Base-by-base conservation (phyloP, 1,140 invertebrate species). In the Berghia stephanieae region DNA sequence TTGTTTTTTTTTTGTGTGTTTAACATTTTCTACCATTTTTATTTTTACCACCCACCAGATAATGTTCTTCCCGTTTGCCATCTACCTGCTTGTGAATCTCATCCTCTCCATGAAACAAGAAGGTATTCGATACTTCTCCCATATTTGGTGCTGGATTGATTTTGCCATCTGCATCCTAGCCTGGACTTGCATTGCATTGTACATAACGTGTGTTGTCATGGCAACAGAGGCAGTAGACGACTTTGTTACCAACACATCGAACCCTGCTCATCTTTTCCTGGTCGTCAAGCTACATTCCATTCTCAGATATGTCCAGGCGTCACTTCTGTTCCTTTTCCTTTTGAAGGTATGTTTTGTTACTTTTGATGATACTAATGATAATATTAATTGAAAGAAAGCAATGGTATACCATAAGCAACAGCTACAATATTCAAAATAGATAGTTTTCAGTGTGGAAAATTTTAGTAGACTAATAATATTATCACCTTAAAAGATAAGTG, bases 61-160 rank as follows among this genome's bases (percentile, higher is more conserved):
- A 10, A 79, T 87, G 21, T 66, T 87, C 40, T 80, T 86, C 31
- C 42, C 82, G 13, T 80, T 85, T n/a, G 77, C 81, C 3, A 16
- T 85, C 2, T 87, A 86, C 79, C 79, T 86, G 0, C 42, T 83
- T 10, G 43, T 83, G 27, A 83, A 86, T 52, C 72, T 83, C 2
- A 36, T 78, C 21, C 21, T 81, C 0, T 63, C 75, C 2, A 79
- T 86, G 4, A 68, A 73, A 31, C 72, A 81, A 24, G 60, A 82
- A 8, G 63, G 79, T 1, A 74, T 67, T 27, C 13, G 74, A 38
- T 86, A 80, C 75, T 82, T 86, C 60, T 79, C 57, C 10, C 42
- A 81, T 0, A 34, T 83, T 3, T 85, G 85, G 82, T 86, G 85
- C 75, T 83, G 83, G 81, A 77, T 84, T 60, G 83, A 87, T 67